These are phyloP conservation scores for Amiota mariae DNA, from an alignment of 2,888 invertebrate species.

Conservation along the genomic window DNA sequence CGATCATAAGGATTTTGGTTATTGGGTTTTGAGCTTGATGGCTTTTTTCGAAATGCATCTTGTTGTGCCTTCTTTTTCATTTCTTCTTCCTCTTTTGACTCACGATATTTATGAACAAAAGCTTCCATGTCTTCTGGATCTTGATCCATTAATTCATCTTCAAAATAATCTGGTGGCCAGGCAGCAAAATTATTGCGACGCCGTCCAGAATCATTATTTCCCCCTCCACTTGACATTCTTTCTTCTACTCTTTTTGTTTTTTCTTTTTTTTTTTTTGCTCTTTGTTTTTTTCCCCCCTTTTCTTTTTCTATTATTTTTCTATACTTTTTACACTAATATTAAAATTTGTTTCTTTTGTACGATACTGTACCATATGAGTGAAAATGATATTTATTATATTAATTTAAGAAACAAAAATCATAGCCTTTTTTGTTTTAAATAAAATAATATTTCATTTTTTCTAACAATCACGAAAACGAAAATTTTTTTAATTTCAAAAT, in stretches of 20 bases:
- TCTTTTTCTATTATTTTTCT: no score
- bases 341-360: no score
- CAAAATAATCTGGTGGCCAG: constrained; percentile 34
- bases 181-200: constrained; percentile 34
- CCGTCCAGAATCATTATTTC: constrained; percentile 40
- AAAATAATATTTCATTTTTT: no score
- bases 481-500: neutral
- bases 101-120: constrained; percentile 50
- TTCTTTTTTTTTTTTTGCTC: constrained; percentile 5
- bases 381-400: no score
- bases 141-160: constrained; percentile 40
- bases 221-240: constrained; percentile 54
- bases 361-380: no score
- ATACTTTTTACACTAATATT: no score
- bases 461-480: no score
- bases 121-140: constrained; percentile 42
- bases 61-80: constrained; percentile 31
- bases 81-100: constrained; percentile 46
- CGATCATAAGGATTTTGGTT: constrained; percentile 44
- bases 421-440: no score
- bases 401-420: no score
- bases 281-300: no score
- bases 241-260: constrained; percentile 28
- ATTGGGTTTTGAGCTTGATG: constrained; percentile 27
- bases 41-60: constrained; percentile 15